phyloP scores from a whole-genome alignment of 1,140 invertebrate genomes.

The Eupristina koningsbergeri region DNA sequence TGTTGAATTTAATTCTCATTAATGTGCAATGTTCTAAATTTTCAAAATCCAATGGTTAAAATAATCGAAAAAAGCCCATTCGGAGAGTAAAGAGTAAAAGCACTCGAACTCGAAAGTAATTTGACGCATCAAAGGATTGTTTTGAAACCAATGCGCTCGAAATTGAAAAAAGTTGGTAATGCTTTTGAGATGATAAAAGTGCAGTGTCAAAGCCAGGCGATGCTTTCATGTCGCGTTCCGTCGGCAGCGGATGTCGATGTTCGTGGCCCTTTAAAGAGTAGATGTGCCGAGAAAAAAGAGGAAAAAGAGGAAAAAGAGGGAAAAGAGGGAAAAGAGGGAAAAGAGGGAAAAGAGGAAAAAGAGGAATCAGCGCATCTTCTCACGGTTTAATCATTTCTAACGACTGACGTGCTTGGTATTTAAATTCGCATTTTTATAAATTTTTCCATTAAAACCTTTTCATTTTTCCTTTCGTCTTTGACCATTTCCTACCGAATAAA shows the following conservation, averaged over 20 bases:
- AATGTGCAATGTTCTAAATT: too few relatives aligned
- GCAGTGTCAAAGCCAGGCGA: not conserved
- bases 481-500: too few relatives aligned
- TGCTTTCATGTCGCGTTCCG: constrained; percentile 22
- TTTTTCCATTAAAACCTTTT: too few relatives aligned
- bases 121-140: not conserved
- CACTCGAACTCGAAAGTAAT: not conserved
- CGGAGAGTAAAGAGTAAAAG: not conserved
- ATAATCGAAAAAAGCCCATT: not conserved
- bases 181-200: not conserved
- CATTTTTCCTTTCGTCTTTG: too few relatives aligned
- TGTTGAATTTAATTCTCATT: too few relatives aligned
- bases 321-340: too few relatives aligned
- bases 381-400: too few relatives aligned
- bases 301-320: too few relatives aligned
- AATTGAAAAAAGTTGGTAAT: not conserved
- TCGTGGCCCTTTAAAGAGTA: constrained; percentile 45
- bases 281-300: constrained; percentile 35
- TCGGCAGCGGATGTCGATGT: constrained; percentile 47
- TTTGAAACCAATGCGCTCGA: not conserved
- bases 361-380: too few relatives aligned
- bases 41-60: not conserved
- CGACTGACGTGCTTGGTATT: too few relatives aligned
- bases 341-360: too few relatives aligned
- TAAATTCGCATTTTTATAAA: too few relatives aligned